A percentile compares a stretch with the other conserved stretches of the same genome.
These are phyloP conservation scores for Procavia capensis DNA, from an alignment of 2,113 vertebrate species.

Conservation along the genomic window DNA sequence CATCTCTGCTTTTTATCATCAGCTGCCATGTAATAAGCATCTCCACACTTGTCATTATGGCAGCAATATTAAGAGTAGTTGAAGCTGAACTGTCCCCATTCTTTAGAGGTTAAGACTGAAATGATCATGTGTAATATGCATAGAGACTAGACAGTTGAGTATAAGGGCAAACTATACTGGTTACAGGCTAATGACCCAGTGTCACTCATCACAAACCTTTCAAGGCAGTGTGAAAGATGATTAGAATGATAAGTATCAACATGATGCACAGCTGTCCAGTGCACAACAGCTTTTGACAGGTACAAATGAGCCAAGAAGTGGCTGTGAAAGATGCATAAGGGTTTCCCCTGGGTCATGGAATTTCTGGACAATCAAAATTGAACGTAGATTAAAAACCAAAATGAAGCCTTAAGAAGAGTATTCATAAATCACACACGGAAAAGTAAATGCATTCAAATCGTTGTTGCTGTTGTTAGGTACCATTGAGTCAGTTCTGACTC, in stretches of 20 bases:
- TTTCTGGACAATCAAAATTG: slow-evolving; percentile 28
- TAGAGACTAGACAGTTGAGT: not conserved
- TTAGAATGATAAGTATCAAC: not conserved
- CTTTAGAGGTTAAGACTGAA: slow-evolving; percentile 8
- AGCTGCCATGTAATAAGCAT: slow-evolving; percentile 11
- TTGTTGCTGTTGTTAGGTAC: too few species aligned
- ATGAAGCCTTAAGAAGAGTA: slow-evolving; percentile 9
- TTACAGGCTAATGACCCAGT: not conserved
- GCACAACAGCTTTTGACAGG: not conserved
- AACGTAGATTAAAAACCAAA: slow-evolving; percentile 48
- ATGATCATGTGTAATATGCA: not conserved
- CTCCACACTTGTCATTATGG: not conserved
- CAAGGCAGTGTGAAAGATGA: slow-evolving; percentile 6
- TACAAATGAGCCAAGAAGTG: slow-evolving; percentile 38
- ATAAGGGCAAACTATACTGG: not conserved
- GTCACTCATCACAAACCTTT: not conserved
- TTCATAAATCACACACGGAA: not conserved
- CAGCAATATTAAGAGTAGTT: not conserved
- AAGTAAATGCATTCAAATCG: not conserved
- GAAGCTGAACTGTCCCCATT: not conserved
- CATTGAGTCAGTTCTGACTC: too few species aligned
- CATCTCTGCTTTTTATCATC: slow-evolving; percentile 30
- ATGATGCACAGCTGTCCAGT: not conserved
- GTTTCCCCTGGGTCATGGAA: not conserved
- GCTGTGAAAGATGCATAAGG: slow-evolving; percentile 8